phyloP scores from a whole-genome alignment of 2,113 vertebrate species.

The Lutjanus erythropterus region DNA sequence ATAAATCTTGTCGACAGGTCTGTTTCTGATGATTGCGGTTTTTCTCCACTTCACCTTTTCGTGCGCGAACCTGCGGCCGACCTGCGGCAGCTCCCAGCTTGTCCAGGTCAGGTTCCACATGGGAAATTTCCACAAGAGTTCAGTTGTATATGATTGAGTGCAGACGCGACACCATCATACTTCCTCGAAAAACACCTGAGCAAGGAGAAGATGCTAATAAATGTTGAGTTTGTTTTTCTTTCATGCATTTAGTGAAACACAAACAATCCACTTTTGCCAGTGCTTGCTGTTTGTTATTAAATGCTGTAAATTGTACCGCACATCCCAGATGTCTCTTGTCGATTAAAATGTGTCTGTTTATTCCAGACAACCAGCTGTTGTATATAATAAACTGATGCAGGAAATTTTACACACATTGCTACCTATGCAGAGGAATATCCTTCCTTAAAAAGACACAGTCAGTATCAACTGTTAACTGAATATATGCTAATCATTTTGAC shows the following conservation, averaged over 20 bases:
- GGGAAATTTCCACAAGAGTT: conserved; percentile 50
- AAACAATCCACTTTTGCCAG: background rate
- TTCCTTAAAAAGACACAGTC: background rate
- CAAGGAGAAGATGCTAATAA: background rate
- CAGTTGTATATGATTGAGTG: background rate
- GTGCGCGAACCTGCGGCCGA: conserved; percentile 24
- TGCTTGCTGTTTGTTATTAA: background rate
- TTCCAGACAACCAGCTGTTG: background rate
- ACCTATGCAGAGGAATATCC: background rate
- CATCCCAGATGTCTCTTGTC: background rate
- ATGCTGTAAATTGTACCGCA: background rate
- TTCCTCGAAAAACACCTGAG: background rate
- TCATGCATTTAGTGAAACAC: background rate
- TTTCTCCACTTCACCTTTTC: conserved; percentile 33
- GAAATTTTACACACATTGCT: background rate
- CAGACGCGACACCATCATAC: conserved; percentile 8
- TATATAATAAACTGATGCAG: background rate
- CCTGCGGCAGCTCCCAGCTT: conserved; percentile 11
- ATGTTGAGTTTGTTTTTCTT: background rate
- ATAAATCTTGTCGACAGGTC: conserved; percentile 87
- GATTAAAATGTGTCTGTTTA: background rate
- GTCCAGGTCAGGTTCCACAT: conserved; percentile 34
- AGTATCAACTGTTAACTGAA: background rate
- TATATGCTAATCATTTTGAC: background rate
- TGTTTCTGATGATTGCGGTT: conserved; percentile 72